Percentiles rank a stretch among this genome's conserved stretches.
These are phyloP conservation scores for Paraescarpia echinospica DNA, from an alignment of 1,140 invertebrate species.

Conservation along the genomic window DNA sequence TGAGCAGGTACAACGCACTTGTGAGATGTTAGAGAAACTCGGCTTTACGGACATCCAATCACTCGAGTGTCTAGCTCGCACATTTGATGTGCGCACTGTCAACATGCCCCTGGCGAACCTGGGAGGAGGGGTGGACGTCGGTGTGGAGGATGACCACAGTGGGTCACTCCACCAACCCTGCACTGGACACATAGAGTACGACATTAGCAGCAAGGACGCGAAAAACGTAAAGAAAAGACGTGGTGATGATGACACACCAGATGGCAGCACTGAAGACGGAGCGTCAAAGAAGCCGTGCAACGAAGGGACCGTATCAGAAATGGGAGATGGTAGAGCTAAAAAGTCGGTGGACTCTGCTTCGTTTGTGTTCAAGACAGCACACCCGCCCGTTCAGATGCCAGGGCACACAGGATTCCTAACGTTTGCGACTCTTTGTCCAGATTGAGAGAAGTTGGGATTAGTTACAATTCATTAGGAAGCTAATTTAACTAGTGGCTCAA, in stretches of 20 bases:
- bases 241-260: background rate
- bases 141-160: background rate
- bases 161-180: background rate
- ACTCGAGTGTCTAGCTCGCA: slow-evolving; percentile 83
- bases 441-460: background rate
- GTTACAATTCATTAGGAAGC: background rate
- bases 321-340: background rate
- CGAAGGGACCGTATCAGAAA: background rate
- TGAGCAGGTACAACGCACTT: slow-evolving; percentile 92
- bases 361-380: slow-evolving; percentile 65
- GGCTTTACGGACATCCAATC: slow-evolving; percentile 85
- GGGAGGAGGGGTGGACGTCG: slow-evolving; percentile 24
- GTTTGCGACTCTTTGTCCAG: slow-evolving; percentile 70
- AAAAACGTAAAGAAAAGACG: slow-evolving; percentile 11
- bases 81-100: slow-evolving; percentile 76
- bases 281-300: background rate
- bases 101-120: slow-evolving; percentile 64
- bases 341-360: background rate
- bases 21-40: slow-evolving; percentile 67
- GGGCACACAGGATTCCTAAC: slow-evolving; percentile 95
- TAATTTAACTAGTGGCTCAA: background rate
- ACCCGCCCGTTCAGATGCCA: slow-evolving; percentile 70
- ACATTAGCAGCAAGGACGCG: background rate
- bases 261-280: background rate
- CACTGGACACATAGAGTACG: slow-evolving; percentile 20